Percentiles rank a stretch among this genome's conserved stretches.
Conservation (phyloP, 2,888 invertebrate genomes). For the Cheilosia vernalis region DNA sequence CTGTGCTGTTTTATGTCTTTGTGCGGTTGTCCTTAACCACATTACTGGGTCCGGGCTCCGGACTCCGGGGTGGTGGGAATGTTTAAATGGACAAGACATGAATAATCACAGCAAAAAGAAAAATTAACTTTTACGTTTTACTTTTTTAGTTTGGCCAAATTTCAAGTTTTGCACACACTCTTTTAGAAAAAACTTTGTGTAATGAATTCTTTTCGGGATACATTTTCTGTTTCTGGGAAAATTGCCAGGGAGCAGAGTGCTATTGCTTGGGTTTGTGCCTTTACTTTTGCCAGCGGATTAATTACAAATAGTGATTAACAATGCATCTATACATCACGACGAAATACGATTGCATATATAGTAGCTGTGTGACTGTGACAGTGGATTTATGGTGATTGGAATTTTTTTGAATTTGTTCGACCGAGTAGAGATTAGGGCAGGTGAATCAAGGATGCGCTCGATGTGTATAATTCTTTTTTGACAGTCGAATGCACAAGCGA, state of each 20-base stretch:
- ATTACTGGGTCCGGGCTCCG: neutral
- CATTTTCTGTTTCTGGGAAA: conserved; percentile 33
- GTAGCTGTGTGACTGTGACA: conserved; percentile 46
- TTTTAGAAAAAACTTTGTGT: conserved; percentile 41
- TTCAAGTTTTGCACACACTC: conserved; percentile 58
- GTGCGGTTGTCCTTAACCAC: conserved; percentile 15
- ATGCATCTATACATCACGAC: conserved; percentile 47
- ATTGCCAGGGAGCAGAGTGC: conserved; percentile 53
- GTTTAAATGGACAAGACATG: conserved; percentile 48
- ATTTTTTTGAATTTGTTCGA: conserved; percentile 39
- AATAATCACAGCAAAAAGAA: conserved; percentile 58
- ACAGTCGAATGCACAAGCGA: conserved; percentile 6
- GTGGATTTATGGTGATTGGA: conserved; percentile 62
- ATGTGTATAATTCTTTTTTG: conserved; percentile 5
- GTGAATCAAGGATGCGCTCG: conserved; percentile 26
- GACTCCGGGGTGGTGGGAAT: conserved; percentile 6
- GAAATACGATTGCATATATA: conserved; percentile 14
- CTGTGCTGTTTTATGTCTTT: conserved; percentile 1
- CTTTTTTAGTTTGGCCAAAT: conserved; percentile 55
- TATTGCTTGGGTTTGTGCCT: conserved; percentile 10
- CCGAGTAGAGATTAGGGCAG: conserved; percentile 44
- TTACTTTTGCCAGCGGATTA: conserved; percentile 50
- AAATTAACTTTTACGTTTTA: conserved; percentile 49
- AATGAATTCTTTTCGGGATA: conserved; percentile 6
- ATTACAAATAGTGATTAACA: conserved; percentile 68